phyloP scores from a whole-genome alignment of 2,888 invertebrate species.

The Adela reaumurella region DNA sequence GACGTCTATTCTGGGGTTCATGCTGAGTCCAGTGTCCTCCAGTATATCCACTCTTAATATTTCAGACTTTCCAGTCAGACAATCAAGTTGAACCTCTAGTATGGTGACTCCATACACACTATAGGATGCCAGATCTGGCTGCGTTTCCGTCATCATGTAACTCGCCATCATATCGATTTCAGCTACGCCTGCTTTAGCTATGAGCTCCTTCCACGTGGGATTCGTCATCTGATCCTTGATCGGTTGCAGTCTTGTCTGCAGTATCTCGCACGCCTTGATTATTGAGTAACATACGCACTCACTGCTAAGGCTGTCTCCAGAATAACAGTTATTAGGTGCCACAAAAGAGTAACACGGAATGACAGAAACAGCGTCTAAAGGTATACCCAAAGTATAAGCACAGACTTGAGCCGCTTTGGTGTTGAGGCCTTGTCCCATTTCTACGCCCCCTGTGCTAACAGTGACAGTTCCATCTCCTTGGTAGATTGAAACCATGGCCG shows the following conservation, averaged over 20 bases:
- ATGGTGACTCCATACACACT: conserved; percentile 57
- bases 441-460: conserved; percentile 65
- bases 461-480: conserved; percentile 67
- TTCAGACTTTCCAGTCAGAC: conserved; percentile 65
- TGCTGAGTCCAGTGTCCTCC: conserved; percentile 65
- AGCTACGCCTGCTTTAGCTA: conserved; percentile 47
- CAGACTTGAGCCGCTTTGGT: conserved; percentile 77
- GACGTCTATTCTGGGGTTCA: conserved; percentile 64
- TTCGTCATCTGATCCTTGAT: conserved; percentile 31
- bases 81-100: conserved; percentile 65
- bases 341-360: conserved; percentile 57
- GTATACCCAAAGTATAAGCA: conserved; percentile 68
- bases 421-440: conserved; percentile 77
- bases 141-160: conserved; percentile 56
- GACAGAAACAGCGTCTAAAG: conserved; percentile 57
- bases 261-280: conserved; percentile 46
- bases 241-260: conserved; percentile 41
- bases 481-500: conserved; percentile 63
- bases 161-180: conserved; percentile 57
- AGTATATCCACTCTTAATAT: conserved; percentile 60
- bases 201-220: conserved; percentile 57
- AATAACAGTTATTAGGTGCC: conserved; percentile 58
- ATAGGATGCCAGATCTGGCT: conserved; percentile 48
- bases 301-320: conserved; percentile 66
- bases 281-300: conserved; percentile 42